A percentile compares a stretch with the other conserved stretches of the same genome.
phyloP scores from a whole-genome alignment of 2,888 invertebrate species.

The Callyntrura sp. region DNA sequence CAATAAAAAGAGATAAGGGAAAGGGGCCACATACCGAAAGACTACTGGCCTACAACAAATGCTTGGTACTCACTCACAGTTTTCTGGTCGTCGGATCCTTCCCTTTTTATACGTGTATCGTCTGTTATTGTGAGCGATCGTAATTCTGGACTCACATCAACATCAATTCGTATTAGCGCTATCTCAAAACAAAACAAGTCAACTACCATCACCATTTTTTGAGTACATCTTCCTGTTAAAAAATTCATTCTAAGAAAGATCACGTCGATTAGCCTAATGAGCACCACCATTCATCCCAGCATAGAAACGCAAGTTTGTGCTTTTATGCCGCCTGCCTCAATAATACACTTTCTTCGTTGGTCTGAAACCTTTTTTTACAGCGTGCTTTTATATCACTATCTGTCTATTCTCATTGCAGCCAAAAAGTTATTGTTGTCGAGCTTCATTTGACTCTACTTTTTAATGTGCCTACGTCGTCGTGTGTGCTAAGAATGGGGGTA shows the following conservation, averaged over 20 bases:
- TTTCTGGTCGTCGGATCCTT: not conserved
- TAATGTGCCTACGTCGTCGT: constrained; percentile 41
- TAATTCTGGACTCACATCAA: constrained; percentile 52
- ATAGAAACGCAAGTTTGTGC: constrained; percentile 8
- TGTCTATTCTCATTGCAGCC: constrained; percentile 51
- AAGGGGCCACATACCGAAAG: constrained; percentile 27
- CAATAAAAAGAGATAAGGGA: constrained; percentile 72
- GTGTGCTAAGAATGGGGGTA: constrained; percentile 48
- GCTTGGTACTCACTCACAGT: not conserved
- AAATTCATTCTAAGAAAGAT: constrained; percentile 75
- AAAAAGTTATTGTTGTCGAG: constrained; percentile 63
- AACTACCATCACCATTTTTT: constrained; percentile 39
- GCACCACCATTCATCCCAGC: constrained; percentile 56
- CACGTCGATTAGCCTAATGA: constrained; percentile 77
- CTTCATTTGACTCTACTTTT: constrained; percentile 69
- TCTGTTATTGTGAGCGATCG: constrained; percentile 51
- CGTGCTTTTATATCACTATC: constrained; percentile 48
- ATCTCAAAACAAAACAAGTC: constrained; percentile 55
- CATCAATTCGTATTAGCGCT: constrained; percentile 40
- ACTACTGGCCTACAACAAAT: not conserved
- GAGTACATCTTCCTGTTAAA: constrained; percentile 70
- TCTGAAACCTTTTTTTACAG: constrained; percentile 53
- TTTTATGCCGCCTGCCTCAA: constrained; percentile 56
- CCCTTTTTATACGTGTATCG: not conserved
- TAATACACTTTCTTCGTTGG: constrained; percentile 57